Conservation (phyloP, 2,113 vertebrate genomes). For the Misgurnus mizolepis region DNA sequence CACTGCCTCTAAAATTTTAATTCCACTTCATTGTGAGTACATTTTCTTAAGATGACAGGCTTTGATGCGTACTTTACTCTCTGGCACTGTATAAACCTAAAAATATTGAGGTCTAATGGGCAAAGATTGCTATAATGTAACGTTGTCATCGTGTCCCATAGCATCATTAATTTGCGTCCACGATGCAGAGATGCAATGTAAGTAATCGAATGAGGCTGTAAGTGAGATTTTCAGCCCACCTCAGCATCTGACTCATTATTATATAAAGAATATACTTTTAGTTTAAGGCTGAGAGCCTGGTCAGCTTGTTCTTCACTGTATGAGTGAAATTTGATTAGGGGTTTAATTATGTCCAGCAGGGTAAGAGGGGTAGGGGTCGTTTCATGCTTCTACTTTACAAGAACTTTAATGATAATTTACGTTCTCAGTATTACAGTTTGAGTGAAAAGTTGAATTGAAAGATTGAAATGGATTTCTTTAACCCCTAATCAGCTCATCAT, state of each 20-base stretch:
- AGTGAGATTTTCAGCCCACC: slow-evolving; percentile 26
- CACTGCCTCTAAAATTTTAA: slow-evolving; percentile 62
- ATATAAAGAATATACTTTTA: slow-evolving; percentile 27
- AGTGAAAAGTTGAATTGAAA: no score
- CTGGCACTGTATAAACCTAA: slow-evolving; percentile 20
- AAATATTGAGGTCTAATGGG: slow-evolving; percentile 42
- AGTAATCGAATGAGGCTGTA: slow-evolving; percentile 37
- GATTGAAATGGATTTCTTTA: no score
- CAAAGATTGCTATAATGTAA: slow-evolving; percentile 35
- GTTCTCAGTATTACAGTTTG: no score
- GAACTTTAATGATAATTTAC: no score
- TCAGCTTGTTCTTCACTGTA: slow-evolving; percentile 33
- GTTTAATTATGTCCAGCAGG: slow-evolving; percentile 36
- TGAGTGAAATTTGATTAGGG: slow-evolving; percentile 49
- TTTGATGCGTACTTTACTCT: slow-evolving; percentile 37
- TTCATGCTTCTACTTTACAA: not conserved
- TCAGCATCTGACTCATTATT: slow-evolving; percentile 37
- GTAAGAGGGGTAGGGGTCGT: not conserved
- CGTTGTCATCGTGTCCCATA: slow-evolving; percentile 11
- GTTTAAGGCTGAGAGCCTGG: slow-evolving; percentile 18
- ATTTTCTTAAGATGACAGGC: slow-evolving; percentile 40
- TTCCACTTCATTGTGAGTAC: slow-evolving; percentile 73
- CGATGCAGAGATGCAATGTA: slow-evolving; percentile 21
- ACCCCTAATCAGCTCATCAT: no score
- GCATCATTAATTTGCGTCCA: slow-evolving; percentile 40